Percentiles rank a stretch among this genome's conserved stretches.
phyloP scores from a whole-genome alignment of 2,797 vertebrate genomes.

The Clamator glandarius region DNA sequence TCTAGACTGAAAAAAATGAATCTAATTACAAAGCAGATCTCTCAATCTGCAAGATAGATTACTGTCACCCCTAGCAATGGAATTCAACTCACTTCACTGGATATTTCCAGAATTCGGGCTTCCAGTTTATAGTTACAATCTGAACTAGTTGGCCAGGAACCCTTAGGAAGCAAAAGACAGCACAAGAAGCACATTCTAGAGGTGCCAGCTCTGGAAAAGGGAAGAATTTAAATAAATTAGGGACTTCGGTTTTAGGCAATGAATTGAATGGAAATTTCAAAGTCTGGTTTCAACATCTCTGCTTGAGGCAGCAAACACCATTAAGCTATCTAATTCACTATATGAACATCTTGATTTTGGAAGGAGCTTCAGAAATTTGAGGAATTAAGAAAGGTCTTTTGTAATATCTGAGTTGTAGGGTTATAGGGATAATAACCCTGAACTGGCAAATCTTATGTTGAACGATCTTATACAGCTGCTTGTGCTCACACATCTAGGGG shows the following conservation, averaged over 20 bases:
- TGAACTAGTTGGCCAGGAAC: not conserved
- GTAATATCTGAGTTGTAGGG: not conserved
- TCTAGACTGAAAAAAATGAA: not conserved
- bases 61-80: not conserved
- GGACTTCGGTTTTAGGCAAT: not conserved
- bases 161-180: not conserved
- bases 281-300: not conserved
- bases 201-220: not conserved
- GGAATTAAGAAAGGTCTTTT: not conserved
- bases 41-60: not conserved
- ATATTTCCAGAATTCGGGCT: not conserved
- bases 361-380: not conserved
- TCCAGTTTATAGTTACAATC: not conserved
- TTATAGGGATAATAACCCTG: not conserved
- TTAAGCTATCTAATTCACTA: not conserved
- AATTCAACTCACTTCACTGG: not conserved
- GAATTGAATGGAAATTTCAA: not conserved
- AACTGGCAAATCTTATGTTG: not conserved
- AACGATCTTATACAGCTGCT: not conserved
- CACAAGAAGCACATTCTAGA: not conserved
- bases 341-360: not conserved
- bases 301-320: not conserved
- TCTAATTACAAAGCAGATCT: slow-evolving; percentile 28
- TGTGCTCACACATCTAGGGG: not conserved
- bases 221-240: not conserved